phyloP scores from a whole-genome alignment of 1,140 invertebrate genomes.

The Periplaneta americana region DNA sequence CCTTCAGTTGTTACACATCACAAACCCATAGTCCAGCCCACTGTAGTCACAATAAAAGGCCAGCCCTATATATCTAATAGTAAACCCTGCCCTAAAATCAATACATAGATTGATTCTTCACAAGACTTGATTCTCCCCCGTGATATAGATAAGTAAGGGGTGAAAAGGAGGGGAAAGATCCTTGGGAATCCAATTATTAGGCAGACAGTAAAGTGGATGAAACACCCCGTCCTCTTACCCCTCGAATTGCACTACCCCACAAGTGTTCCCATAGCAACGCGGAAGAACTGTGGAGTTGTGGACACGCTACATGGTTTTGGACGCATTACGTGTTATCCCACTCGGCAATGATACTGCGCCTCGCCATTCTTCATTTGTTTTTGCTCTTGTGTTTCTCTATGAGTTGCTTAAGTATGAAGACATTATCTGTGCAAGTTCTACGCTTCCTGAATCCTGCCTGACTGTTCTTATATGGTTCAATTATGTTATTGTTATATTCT shows the following conservation, averaged over 20 bases:
- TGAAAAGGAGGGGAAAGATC: neutral
- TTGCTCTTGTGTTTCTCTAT: too few species aligned
- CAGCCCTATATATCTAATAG: neutral
- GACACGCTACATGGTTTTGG: conserved; percentile 4
- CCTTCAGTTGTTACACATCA: neutral
- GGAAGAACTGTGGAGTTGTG: neutral
- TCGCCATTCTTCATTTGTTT: too few species aligned
- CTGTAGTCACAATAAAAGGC: neutral
- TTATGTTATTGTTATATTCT: too few species aligned
- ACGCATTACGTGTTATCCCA: neutral
- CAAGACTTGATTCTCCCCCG: neutral
- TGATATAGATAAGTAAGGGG: conserved; percentile 16
- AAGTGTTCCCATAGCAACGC: conserved; percentile 7
- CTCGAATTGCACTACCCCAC: neutral
- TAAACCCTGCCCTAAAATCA: conserved; percentile 4
- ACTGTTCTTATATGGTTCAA: too few species aligned
- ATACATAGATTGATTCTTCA: conserved; percentile 9
- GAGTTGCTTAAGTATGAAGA: too few species aligned
- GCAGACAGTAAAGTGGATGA: conserved; percentile 16
- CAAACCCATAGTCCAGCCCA: too few species aligned
- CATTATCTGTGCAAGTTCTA: too few species aligned
- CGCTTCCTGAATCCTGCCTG: too few species aligned
- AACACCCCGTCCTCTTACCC: neutral
- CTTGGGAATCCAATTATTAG: conserved; percentile 16
- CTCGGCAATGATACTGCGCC: too few species aligned